Evolutionary conservation across 2,797 vertebrate genomes (phyloP), one percentile per base, ranked within the genome.

Genomic region (Mormyrops attenuatus): DNA sequence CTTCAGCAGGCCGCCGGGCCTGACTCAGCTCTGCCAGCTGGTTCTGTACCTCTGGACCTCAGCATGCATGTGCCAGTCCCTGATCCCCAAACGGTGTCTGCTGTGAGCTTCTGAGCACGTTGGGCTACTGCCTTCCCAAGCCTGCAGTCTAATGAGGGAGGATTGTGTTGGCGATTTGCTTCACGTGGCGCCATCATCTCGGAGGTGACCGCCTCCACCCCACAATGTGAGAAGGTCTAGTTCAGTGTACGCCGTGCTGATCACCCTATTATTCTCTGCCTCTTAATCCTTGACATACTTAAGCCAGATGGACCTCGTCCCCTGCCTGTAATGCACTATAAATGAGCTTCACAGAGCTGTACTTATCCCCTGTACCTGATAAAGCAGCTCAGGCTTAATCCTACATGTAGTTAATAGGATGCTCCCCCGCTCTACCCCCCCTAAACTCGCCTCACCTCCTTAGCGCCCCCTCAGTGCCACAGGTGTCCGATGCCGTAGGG

Each of bases 341-440:
- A 44, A 44, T 44, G 73, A 80, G 73, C 41, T 80, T 80, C 41
- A n/a, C 73, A 3, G 73, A 44, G 73, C 73, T 80, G 34, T 80
- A 44, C 38, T 80, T n/a, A 80, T 80, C 73, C 73, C 95, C 96
- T 86, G 94, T 92, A 88, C 94, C 96, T 85, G 93, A 94, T 92
- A 80, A 80, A 96, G 92, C 90, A 93, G 94, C 52, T 94, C 94
- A 92, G 94, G 96, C 88, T 90, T 96, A 92, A 97, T 97, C 94
- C 96, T 94, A 92, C 96, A 96, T 60, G 38, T 44, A 77, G 89
- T 89, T 26, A 95, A 95, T 91, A 94, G 93, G 88, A 96, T 94
- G 88, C 93, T 96, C 91, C 90, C 11, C 26, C 15, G 8, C 86
- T 93, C 95, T 90, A 90, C n/a, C n/a, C 7, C 69, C 34, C 4